These are phyloP conservation scores for Choloepus hoffmanni DNA, from an alignment of 2,113 vertebrate species.

Conservation along the genomic window DNA sequence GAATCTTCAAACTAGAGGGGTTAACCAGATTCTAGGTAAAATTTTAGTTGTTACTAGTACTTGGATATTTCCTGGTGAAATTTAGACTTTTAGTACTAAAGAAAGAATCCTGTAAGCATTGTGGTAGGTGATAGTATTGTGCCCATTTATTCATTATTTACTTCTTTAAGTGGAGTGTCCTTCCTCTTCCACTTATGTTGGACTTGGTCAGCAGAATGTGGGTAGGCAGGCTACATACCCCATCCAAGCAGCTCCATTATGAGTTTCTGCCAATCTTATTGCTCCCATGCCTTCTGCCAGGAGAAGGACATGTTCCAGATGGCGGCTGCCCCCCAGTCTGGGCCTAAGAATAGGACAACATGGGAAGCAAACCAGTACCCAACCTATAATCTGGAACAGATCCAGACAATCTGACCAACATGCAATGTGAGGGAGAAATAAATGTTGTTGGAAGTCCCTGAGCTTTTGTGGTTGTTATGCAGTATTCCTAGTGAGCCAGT, in stretches of 20 bases:
- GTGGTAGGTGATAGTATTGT: too few relatives aligned
- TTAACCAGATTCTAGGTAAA: neutral
- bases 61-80: neutral
- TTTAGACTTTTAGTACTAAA: neutral
- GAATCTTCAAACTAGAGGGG: neutral
- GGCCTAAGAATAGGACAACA: neutral
- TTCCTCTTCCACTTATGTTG: neutral
- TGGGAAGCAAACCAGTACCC: neutral
- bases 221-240: neutral
- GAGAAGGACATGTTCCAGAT: neutral
- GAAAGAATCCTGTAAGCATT: neutral
- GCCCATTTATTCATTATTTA: neutral
- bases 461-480: neutral
- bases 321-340: neutral
- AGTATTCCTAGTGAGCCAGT: too few relatives aligned
- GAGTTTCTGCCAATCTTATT: neutral
- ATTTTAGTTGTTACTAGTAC: neutral
- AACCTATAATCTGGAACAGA: neutral
- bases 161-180: neutral
- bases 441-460: neutral
- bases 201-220: neutral
- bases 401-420: neutral
- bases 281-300: neutral
- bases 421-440: neutral
- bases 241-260: neutral